These are phyloP conservation scores for Ricordea florida DNA, from an alignment of 92 coral and sea anemone species.

Conservation along the genomic window DNA sequence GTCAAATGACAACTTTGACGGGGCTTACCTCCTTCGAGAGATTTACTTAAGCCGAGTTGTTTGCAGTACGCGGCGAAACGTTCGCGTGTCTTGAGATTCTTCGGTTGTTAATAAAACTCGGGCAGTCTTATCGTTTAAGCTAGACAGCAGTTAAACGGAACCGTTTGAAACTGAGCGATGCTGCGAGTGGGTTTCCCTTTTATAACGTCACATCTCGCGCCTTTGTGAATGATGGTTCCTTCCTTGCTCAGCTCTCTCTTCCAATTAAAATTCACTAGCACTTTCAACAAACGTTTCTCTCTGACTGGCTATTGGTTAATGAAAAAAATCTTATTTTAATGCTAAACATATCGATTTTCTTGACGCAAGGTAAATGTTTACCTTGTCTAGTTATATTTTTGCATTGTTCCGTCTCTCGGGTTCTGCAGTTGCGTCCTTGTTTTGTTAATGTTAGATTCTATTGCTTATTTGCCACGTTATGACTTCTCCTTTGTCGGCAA, in stretches of 20 bases:
- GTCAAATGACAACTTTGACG: too few relatives aligned
- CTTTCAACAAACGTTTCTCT: conserved; percentile 33
- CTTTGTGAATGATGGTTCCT: conserved; percentile 55
- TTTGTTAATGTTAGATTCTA: conserved; percentile 7
- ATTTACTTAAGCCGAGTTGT: too few relatives aligned
- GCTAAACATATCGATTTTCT: conserved; percentile 62
- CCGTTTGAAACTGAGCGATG: too few relatives aligned
- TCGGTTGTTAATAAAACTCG: too few relatives aligned
- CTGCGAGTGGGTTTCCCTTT: background rate
- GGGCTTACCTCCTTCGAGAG: too few relatives aligned
- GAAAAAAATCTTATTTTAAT: conserved; percentile 61
- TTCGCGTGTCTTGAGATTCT: too few relatives aligned
- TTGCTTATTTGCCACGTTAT: conserved; percentile 23
- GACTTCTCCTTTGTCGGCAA: conserved; percentile 43
- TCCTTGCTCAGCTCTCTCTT: conserved; percentile 40
- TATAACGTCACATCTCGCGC: conserved; percentile 25
- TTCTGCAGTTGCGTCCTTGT: conserved; percentile 33
- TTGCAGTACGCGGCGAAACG: too few relatives aligned
- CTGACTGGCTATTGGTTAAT: conserved; percentile 58
- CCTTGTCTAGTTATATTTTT: conserved; percentile 20
- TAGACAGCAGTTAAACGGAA: too few relatives aligned
- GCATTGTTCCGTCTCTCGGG: conserved; percentile 23
- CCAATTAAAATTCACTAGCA: conserved; percentile 62
- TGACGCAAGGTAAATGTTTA: conserved; percentile 72
- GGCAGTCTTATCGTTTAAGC: too few relatives aligned